phyloP scores from a whole-genome alignment of 2,113 vertebrate species.

The Poeciliopsis prolifica region DNA sequence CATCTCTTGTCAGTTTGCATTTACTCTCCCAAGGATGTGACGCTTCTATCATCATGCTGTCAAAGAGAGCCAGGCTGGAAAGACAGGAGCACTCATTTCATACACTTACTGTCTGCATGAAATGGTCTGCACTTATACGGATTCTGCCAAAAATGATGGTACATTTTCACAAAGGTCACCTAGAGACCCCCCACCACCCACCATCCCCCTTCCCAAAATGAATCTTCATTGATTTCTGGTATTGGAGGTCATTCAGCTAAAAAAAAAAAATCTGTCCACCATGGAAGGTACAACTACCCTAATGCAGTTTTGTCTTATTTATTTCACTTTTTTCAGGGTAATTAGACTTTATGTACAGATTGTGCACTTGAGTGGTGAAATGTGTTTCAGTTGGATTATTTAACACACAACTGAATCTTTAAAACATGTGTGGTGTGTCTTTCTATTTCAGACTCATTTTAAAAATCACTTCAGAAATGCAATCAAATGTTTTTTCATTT shows the following conservation, averaged over 20 bases:
- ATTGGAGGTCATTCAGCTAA: slow-evolving; percentile 84
- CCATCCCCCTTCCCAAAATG: slow-evolving; percentile 60
- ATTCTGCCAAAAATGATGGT: slow-evolving; percentile 94
- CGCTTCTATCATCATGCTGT: slow-evolving; percentile 99
- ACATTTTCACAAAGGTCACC: slow-evolving; percentile 98
- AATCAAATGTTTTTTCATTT: not conserved
- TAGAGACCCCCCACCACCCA: slow-evolving; percentile 75
- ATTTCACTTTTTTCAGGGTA: not conserved
- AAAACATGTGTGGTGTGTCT: not conserved
- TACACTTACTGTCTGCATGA: slow-evolving; percentile 99
- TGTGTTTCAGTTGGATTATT: not conserved
- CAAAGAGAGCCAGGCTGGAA: slow-evolving; percentile 94
- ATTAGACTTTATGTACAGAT: slow-evolving; percentile 12
- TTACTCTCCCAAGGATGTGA: slow-evolving; percentile 98
- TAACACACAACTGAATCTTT: not conserved
- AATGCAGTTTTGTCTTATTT: slow-evolving; percentile 15
- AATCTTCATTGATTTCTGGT: slow-evolving; percentile 93
- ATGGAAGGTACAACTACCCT: slow-evolving; percentile 15
- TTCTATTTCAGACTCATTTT: not conserved
- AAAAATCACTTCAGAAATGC: not conserved
- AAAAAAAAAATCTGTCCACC: slow-evolving; percentile 33
- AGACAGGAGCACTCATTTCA: slow-evolving; percentile 96
- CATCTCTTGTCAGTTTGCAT: slow-evolving; percentile 99
- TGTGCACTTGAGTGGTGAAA: slow-evolving; percentile 8
- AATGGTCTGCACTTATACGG: slow-evolving; percentile 93